Evolutionary conservation across 2,888 invertebrate genomes (phyloP), one percentile per base, ranked within the genome.

Genomic region (Tuta absoluta): DNA sequence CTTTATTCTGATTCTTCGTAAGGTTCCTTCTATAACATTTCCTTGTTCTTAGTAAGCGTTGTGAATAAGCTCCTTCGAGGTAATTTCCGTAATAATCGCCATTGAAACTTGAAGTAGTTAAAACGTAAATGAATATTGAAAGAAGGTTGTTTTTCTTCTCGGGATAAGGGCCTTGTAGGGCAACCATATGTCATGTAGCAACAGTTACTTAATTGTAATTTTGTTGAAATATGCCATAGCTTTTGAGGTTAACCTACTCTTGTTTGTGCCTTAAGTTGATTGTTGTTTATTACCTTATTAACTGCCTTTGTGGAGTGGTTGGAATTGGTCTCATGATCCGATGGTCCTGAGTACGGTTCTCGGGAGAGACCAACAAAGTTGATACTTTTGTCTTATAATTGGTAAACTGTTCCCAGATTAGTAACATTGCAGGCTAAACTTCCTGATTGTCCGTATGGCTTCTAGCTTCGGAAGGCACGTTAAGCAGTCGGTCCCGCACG

Each of bases 51-150:
- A 33, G 33, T 74, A 69, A 71, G 67, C 67, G 70, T 64, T 72
- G 74, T 73, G 71, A 72, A 68, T 67, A n/a, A 33, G n/a, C 56
- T 56, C 66, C 68, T 33, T 64, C 61, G 65, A 66, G 41, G 65
- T 69, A 74, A 75, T 74, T 76, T 72, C 67, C 65, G 64, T 56
- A 56, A 56, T 56, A 56, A 59, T 41, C 21, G 10, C 41, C 24
- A 37, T 41, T 45, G 59, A 41, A 79, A n/a, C 23, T 1, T 23
- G 51, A 23, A 51, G 51, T 53, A 53, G 23, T 53, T 53, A 53
- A 53, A 53, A 23, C 12, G 8, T 17, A 45, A 45, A 45, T 53
- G 11, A 14, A 21, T 53, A 49, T 49, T 49, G 49, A 49, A 49
- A 49, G 49, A 10, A 14, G 10, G 1, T 23, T 53, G n/a, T 45